Percentiles rank a stretch among this genome's conserved stretches.
phyloP scores from a whole-genome alignment of 2,113 vertebrate genomes.

The Corythaixoides concolor region DNA sequence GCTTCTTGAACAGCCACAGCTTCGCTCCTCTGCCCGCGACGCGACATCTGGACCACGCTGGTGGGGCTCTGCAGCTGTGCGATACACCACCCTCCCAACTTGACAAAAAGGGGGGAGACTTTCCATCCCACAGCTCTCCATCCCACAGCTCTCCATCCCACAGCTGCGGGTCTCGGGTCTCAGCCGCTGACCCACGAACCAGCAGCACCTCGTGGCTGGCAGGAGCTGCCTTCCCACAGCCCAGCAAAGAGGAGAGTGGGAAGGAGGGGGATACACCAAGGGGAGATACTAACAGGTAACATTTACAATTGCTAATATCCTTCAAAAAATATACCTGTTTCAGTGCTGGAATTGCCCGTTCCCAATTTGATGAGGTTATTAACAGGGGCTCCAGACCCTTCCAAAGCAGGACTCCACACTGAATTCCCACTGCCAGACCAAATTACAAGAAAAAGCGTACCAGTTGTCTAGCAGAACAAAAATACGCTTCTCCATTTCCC shows the following conservation, averaged over 20 bases:
- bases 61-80: background rate
- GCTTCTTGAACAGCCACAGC: background rate
- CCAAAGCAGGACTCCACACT: background rate
- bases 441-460: background rate
- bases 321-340: background rate
- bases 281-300: background rate
- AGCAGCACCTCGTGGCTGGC: accelerated
- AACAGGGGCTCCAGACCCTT: background rate
- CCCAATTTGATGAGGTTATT: background rate
- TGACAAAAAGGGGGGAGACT: background rate
- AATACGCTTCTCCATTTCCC: background rate
- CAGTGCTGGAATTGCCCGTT: background rate
- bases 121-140: too few relatives aligned
- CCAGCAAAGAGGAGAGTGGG: background rate
- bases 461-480: background rate
- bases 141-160: too few relatives aligned
- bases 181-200: accelerated
- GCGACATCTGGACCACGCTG: background rate
- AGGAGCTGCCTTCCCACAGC: background rate
- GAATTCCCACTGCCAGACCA: background rate
- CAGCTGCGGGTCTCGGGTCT: accelerated
- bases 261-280: background rate
- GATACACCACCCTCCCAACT: too few relatives aligned
- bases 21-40: background rate
- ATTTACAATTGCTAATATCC: background rate